Evolutionary conservation across 2,888 invertebrate species (phyloP), one percentile per base, ranked within the genome.

Genomic region (Hirtodrosophila cameraria): DNA sequence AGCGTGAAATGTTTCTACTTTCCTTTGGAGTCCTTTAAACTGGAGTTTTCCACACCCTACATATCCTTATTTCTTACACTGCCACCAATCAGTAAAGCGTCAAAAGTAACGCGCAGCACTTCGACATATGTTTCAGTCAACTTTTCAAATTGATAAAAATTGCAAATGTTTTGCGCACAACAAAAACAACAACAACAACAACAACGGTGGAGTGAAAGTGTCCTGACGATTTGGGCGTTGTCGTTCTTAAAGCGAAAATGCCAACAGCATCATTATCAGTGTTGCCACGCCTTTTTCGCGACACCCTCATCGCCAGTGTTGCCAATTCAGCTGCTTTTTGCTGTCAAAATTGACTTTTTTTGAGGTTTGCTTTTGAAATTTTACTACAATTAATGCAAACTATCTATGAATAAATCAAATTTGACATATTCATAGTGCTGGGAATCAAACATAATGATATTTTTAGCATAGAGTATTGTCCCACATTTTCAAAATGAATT

Each of bases 131-230:
- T 77, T 86, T 58, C 73, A 63, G 55, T 64, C 69, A 73, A 66
- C 70, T 76, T 77, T 69, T 77, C 62, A 70, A 73, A 82, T 80
- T 85, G 74, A 65, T 30, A 77, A 71, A 71, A 86, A 70, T 84
- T 68, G 84, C 81, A 69, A 81, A 75, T 85, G 65, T 64, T 54
- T 54, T 63, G 52, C 41, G 68, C 63, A 54, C 25, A 36, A 46
- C 13, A 46, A 42, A 20, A 36, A 45, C 38, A 23, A 45, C 46
- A 52, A 28, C 39, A 25, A 28, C 7, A 38, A 48, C 39, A 61
- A 54, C 62, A 61, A 39, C 35, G 31, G 45, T 65, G 55, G 59
- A 63, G 78, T 52, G 71, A 80, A 79, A 86, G 74, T 70, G 36
- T 75, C 41, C 49, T 75, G 75, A 64, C 55, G 75, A 70, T 42